Percentiles rank a stretch among this genome's conserved stretches.
Evolutionary conservation across 2,797 vertebrate species (phyloP).

Genomic region (Sebastes taczanowskii): DNA sequence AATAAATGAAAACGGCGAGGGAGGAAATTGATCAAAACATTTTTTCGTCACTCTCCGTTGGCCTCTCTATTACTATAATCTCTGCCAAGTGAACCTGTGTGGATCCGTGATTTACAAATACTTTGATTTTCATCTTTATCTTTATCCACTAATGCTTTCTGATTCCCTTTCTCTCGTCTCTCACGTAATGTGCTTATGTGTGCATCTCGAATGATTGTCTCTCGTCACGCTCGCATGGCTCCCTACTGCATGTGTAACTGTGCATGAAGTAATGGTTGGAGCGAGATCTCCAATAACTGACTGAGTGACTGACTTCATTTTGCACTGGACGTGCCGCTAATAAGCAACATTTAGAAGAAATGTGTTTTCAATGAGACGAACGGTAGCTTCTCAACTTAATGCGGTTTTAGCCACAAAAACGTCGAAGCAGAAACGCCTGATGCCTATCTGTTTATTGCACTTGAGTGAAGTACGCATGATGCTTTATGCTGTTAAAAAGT

Average conservation of each 20-base stretch:
- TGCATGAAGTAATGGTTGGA: conserved; percentile 36
- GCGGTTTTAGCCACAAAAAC: not conserved
- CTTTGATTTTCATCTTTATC: not conserved
- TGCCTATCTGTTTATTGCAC: not conserved
- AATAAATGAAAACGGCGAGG: not conserved
- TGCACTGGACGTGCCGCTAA: not conserved
- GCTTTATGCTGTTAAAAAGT: not conserved
- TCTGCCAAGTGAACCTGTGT: not conserved
- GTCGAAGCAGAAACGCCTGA: not conserved
- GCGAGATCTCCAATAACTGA: not conserved
- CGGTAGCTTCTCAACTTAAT: not conserved
- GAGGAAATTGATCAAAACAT: not conserved
- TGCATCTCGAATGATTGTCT: conserved; percentile 27
- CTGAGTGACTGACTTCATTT: conserved; percentile 4
- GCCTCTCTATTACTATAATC: not conserved
- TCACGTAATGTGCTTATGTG: not conserved
- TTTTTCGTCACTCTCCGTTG: not conserved
- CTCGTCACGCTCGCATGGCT: not conserved
- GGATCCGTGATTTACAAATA: not conserved
- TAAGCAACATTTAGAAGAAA: not conserved
- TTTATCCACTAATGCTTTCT: not conserved
- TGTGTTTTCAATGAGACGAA: not conserved
- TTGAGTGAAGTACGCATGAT: not conserved
- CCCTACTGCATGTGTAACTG: conserved; percentile 14
- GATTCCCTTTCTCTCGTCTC: not conserved